These are phyloP conservation scores for Smittia aterrima DNA, from an alignment of 2,888 invertebrate genomes.

Conservation along the genomic window DNA sequence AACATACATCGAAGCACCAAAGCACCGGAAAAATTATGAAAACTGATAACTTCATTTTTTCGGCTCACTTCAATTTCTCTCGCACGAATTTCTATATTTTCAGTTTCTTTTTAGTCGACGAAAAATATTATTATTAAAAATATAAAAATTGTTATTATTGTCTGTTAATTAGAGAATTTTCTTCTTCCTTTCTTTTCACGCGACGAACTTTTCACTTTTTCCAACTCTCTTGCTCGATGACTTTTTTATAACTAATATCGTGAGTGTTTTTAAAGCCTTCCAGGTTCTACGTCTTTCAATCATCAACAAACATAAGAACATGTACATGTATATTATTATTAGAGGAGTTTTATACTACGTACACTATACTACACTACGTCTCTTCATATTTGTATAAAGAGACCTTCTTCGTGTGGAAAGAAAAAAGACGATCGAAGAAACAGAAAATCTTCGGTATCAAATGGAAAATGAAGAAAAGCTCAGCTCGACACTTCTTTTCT, in stretches of 20 bases:
- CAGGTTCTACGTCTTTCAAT: slow-evolving; percentile 22
- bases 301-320: slow-evolving; percentile 24
- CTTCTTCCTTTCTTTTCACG: slow-evolving; percentile 20
- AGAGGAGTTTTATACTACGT: slow-evolving; percentile 10
- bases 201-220: slow-evolving; percentile 29
- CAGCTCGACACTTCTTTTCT: not conserved
- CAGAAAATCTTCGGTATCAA: slow-evolving; percentile 14
- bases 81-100: not conserved
- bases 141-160: too few relatives aligned
- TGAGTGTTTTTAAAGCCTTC: slow-evolving; percentile 22
- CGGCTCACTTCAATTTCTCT: not conserved
- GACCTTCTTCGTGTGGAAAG: slow-evolving; percentile 17
- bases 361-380: not conserved
- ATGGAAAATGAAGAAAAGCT: slow-evolving; percentile 30
- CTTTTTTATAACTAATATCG: slow-evolving; percentile 28
- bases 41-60: not conserved
- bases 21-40: not conserved
- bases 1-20: not conserved
- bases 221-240: slow-evolving; percentile 40
- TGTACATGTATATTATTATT: slow-evolving; percentile 25
- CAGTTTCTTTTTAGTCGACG: not conserved
- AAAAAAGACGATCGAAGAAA: slow-evolving; percentile 14
- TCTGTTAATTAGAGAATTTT: too few relatives aligned
- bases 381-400: slow-evolving; percentile 23
- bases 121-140: slow-evolving; percentile 7